These are phyloP conservation scores for Scopus umbretta DNA, from an alignment of 2,113 vertebrate species.

Conservation along the genomic window DNA sequence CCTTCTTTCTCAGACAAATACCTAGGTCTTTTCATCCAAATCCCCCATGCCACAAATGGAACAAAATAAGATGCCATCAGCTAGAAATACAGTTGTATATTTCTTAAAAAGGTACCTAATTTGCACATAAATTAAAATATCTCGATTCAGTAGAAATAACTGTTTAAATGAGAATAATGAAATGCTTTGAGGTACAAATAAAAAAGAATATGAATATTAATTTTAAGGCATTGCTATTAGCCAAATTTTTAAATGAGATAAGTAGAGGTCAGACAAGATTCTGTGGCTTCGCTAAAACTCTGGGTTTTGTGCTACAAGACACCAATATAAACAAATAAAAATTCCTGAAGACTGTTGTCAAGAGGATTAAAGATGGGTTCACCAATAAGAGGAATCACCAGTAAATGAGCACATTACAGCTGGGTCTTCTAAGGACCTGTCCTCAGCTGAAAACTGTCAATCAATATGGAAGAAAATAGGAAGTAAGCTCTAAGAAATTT, in stretches of 20 bases:
- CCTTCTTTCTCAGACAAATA: neutral
- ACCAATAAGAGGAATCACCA: neutral
- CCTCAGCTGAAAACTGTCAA: neutral
- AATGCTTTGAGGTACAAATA: neutral
- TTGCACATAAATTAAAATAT: neutral
- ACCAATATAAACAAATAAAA: neutral
- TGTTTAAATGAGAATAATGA: neutral
- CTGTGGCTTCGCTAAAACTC: neutral
- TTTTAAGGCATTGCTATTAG: neutral
- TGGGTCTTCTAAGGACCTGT: neutral
- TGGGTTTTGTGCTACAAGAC: neutral
- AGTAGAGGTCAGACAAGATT: neutral
- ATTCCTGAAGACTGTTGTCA: neutral
- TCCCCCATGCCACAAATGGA: neutral
- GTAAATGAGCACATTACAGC: neutral
- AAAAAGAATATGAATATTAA: neutral
- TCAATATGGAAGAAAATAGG: neutral
- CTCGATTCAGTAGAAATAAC: neutral
- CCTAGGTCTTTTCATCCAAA: neutral
- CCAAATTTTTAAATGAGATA: neutral
- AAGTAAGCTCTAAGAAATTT: neutral
- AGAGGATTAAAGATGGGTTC: neutral
- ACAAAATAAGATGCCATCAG: neutral
- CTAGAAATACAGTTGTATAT: neutral
- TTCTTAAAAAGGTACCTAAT: neutral